Conservation (phyloP, 35 echinoderm and acorn worm genomes). For the Heliocidaris erythrogramma region DNA sequence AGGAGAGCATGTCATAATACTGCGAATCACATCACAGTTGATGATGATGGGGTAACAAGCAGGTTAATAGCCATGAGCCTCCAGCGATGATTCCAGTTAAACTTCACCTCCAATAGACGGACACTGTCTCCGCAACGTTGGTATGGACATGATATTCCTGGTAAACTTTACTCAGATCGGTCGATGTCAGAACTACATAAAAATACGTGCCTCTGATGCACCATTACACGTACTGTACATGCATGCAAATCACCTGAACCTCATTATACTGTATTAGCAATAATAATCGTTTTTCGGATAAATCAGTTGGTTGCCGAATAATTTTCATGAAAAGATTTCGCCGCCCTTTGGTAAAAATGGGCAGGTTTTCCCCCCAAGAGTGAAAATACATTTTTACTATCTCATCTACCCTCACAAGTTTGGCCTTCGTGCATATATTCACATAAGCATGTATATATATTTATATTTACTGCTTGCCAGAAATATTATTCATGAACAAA, state of each 20-base stretch:
- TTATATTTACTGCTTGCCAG: no score
- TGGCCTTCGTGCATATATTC: not conserved
- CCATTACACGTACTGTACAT: no score
- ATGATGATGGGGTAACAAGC: slow-evolving; percentile 27
- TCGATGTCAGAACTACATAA: not conserved
- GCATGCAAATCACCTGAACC: no score
- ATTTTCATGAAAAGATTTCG: not conserved
- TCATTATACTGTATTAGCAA: not conserved
- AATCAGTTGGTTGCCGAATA: not conserved
- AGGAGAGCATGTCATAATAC: slow-evolving; percentile 32
- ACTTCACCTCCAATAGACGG: not conserved
- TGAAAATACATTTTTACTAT: no score
- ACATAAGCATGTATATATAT: not conserved
- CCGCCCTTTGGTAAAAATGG: not conserved
- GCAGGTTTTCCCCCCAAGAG: not conserved
- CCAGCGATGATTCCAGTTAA: not conserved
- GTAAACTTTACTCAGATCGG: not conserved
- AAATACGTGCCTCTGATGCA: not conserved
- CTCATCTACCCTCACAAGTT: no score
- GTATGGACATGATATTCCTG: not conserved
- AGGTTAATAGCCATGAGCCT: slow-evolving; percentile 41
- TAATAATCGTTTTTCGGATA: not conserved
- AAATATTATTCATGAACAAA: no score
- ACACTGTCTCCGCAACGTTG: not conserved
- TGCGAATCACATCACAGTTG: slow-evolving; percentile 52